phyloP scores from a whole-genome alignment of 2,888 invertebrate species.

The Harpagoxenus sublaevis region DNA sequence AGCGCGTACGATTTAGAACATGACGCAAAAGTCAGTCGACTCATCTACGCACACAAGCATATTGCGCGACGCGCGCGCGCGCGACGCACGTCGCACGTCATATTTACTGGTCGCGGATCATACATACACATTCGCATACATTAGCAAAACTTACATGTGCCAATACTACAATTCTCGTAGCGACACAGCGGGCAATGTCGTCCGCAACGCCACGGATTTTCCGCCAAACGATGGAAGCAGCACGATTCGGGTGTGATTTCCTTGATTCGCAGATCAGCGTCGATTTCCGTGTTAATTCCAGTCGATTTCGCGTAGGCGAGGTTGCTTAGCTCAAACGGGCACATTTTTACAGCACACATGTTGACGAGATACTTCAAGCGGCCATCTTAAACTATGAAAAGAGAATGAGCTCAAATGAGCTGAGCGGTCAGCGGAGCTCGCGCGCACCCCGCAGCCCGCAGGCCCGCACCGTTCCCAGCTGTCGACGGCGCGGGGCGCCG shows the following conservation, averaged over 20 bases:
- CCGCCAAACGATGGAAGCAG: slow-evolving; percentile 23
- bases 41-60: background rate
- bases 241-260: background rate
- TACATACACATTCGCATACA: background rate
- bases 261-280: slow-evolving; percentile 42
- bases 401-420: background rate
- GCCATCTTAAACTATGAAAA: slow-evolving; percentile 81
- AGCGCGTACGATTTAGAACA: background rate
- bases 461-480: too few relatives aligned
- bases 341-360: slow-evolving; percentile 75
- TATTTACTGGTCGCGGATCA: background rate
- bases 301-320: slow-evolving; percentile 71
- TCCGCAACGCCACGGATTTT: slow-evolving; percentile 62
- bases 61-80: background rate
- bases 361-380: slow-evolving; percentile 77
- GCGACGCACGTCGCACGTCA: too few relatives aligned
- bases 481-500: too few relatives aligned
- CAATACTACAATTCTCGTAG: background rate
- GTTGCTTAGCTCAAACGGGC: slow-evolving; percentile 80
- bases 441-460: too few relatives aligned
- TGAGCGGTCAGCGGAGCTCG: too few relatives aligned
- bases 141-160: background rate
- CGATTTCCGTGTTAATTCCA: slow-evolving; percentile 63
- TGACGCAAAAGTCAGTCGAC: background rate
- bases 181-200: background rate